Evolutionary conservation across 2,888 invertebrate genomes (phyloP), one percentile per base, ranked within the genome.

Genomic region (Ypsolopha sequella): DNA sequence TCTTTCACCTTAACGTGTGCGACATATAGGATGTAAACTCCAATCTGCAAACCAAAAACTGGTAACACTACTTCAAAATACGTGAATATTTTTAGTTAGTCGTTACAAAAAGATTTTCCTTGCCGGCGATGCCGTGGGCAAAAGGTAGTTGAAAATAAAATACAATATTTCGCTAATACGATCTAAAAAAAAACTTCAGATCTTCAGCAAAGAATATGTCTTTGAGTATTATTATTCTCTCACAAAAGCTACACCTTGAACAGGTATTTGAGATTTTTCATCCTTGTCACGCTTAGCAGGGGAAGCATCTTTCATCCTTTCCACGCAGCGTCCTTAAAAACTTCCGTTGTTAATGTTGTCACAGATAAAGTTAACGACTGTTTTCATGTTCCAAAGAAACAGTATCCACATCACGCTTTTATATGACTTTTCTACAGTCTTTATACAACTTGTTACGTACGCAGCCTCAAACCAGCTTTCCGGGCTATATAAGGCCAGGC

Each of bases 401-500:
- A 11, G 13, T 6, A 14, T 14, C 8, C 41, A 11, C 41, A 41
- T 10, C 41, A 7, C 41, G 24, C 13, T 24, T 43, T 43, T 43
- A 14, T 9, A 53, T 50, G 49, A 54, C 51, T 44, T 44, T 51
- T 56, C 57, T 62, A 61, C 61, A 60, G 58, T 61, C 64, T 58
- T 58, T 58, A 58, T 3, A 24, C 24, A 24, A 24, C 24, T 24
- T 24, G 39, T 39, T 59, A 64, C 63, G 65, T 64, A 64, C 58
- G 66, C 61, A 58, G 55, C 64, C 60, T 56, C 50, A 54, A 44
- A 56, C 57, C 64, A 68, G 67, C 74, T 70, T 68, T 65, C 61
- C 68, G 65, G 59, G 61, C 78, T 76, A 68, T 73, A 71, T 73
- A 79, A 68, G 73, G 75, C 66, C 64, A 64, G 64, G 66, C 71